Conservation (phyloP, 2,888 invertebrate species). For the Pollenia labialis region DNA sequence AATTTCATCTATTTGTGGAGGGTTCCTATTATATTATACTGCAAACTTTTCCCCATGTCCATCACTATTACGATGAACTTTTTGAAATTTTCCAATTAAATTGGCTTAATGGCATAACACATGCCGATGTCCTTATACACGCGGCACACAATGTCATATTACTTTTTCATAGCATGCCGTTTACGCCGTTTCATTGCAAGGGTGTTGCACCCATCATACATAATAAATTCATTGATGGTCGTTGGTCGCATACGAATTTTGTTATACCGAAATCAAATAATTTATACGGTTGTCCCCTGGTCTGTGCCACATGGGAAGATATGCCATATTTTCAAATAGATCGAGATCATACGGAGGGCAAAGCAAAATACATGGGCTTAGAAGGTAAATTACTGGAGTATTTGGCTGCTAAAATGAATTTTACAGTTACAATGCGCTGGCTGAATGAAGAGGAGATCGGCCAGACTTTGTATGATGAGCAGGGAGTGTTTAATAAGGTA, state of each 20-base stretch:
- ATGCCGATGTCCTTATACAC: conserved; percentile 75
- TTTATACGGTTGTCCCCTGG: conserved; percentile 78
- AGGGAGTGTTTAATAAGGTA: conserved; percentile 74
- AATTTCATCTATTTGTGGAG: conserved; percentile 71
- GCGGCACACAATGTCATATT: conserved; percentile 71
- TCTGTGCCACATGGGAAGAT: conserved; percentile 76
- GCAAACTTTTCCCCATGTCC: conserved; percentile 62
- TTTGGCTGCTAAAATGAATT: conserved; percentile 75
- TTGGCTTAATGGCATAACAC: conserved; percentile 71
- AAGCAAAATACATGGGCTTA: conserved; percentile 63
- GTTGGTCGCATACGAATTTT: conserved; percentile 73
- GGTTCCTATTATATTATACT: conserved; percentile 75
- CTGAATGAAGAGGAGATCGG: conserved; percentile 73
- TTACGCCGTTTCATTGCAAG: conserved; percentile 73
- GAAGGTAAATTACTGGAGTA: conserved; percentile 76
- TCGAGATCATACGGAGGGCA: neutral
- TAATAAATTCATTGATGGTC: conserved; percentile 71
- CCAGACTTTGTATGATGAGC: conserved; percentile 71
- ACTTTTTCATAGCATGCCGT: conserved; percentile 75
- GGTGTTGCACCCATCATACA: conserved; percentile 72
- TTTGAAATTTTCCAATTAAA: conserved; percentile 69
- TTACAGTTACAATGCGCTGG: conserved; percentile 73
- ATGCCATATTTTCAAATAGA: conserved; percentile 74
- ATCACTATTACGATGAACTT: conserved; percentile 75
- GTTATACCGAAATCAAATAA: conserved; percentile 76